A percentile compares a stretch with the other conserved stretches of the same genome.
These are phyloP conservation scores for Bombyx huttoni DNA, from an alignment of 2,888 invertebrate genomes.

Conservation along the genomic window DNA sequence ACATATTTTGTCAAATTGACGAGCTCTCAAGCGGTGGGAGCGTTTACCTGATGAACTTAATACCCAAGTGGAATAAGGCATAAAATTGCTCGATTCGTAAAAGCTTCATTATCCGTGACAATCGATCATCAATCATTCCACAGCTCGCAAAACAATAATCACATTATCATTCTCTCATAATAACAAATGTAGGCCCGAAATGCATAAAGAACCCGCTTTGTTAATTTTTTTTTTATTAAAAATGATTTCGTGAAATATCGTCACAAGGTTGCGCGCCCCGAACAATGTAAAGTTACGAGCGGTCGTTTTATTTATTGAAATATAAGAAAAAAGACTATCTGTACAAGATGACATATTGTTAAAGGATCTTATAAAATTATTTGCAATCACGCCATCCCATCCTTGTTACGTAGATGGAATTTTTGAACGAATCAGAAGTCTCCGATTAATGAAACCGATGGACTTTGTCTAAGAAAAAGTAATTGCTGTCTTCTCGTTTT, in stretches of 20 bases:
- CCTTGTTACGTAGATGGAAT: conserved; percentile 51
- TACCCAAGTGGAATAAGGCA: conserved; percentile 22
- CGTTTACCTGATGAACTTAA: conserved; percentile 6
- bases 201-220: conserved; percentile 64
- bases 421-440: conserved; percentile 28
- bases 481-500: conserved; percentile 54
- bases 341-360: conserved; percentile 65
- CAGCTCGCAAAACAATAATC: conserved; percentile 70
- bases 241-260: conserved; percentile 58
- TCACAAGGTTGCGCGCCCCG: conserved; percentile 44
- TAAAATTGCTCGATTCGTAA: conserved; percentile 40
- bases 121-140: conserved; percentile 59
- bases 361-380: conserved; percentile 67
- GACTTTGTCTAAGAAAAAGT: conserved; percentile 44
- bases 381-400: conserved; percentile 66
- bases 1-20: conserved; percentile 8
- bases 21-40: background rate
- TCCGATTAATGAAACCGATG: conserved; percentile 27
- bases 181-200: conserved; percentile 62
- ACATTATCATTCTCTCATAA: conserved; percentile 69
- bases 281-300: conserved; percentile 68
- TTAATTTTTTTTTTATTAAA: conserved; percentile 42
- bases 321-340: conserved; percentile 50
- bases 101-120: conserved; percentile 65
- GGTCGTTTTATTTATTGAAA: conserved; percentile 65